Conservation (phyloP, 2,113 vertebrate genomes). For the Mungos mungo region DNA sequence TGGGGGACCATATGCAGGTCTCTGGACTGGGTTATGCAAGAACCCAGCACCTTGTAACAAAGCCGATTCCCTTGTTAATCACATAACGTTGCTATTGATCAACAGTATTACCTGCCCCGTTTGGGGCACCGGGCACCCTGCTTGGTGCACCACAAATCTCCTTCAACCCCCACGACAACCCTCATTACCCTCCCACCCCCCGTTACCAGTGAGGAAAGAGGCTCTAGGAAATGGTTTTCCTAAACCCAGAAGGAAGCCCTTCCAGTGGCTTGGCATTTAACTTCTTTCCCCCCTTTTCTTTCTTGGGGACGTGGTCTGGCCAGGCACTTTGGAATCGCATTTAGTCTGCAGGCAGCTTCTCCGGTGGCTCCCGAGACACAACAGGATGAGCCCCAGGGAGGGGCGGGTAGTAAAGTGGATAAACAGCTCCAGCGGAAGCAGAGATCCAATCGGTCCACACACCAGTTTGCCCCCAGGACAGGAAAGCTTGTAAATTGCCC, state of each 20-base stretch:
- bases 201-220: not conserved
- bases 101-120: rapidly evolving
- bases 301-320: not conserved
- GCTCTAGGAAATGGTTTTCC: not conserved
- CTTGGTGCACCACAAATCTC: rapidly evolving
- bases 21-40: not conserved
- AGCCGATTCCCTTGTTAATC: not conserved
- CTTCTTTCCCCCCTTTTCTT: rapidly evolving
- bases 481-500: rapidly evolving
- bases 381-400: not conserved
- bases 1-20: not conserved
- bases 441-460: rapidly evolving
- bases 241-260: not conserved
- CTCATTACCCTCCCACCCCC: too few species aligned
- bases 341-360: not conserved
- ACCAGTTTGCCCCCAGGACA: not conserved
- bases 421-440: rapidly evolving
- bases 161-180: not conserved
- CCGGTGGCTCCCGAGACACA: not conserved
- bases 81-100: rapidly evolving
- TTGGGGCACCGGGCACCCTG: not conserved
- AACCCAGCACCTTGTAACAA: not conserved
- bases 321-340: not conserved
- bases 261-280: not conserved
- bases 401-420: not conserved